A percentile compares a stretch with the other conserved stretches of the same genome.
Evolutionary conservation across 2,797 vertebrate species (phyloP).

Genomic region (Streptopelia turtur): DNA sequence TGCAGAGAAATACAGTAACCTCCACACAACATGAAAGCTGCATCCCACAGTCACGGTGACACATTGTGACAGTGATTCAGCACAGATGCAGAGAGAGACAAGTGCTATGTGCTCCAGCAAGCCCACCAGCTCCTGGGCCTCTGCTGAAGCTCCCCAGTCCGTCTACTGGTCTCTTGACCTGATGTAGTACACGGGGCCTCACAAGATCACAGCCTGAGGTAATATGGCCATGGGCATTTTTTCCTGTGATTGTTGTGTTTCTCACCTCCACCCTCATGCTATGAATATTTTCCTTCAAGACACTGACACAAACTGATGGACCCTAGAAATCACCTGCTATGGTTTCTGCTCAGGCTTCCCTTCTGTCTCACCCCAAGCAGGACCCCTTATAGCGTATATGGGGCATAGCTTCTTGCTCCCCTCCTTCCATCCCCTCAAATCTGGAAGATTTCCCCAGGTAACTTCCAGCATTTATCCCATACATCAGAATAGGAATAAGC

Average conservation of each 20-base stretch:
- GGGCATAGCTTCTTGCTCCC: not conserved
- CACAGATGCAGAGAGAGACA: not conserved
- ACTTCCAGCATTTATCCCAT: not conserved
- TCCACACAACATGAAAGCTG: not conserved
- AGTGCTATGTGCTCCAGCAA: not conserved
- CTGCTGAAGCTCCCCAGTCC: not conserved
- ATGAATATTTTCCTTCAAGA: not conserved
- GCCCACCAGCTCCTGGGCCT: not conserved
- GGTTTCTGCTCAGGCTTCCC: not conserved
- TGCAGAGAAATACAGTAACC: fast-evolving
- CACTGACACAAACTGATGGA: not conserved
- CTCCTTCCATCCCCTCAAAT: fast-evolving
- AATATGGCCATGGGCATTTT: not conserved
- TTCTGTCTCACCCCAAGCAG: not conserved
- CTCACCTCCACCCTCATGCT: not conserved
- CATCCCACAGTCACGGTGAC: not conserved
- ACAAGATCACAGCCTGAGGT: not conserved
- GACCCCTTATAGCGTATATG: not conserved
- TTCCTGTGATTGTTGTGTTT: not conserved
- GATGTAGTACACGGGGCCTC: fast-evolving
- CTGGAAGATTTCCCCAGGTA: not conserved
- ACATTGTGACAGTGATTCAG: not conserved
- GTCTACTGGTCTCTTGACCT: not conserved
- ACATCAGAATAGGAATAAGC: not conserved
- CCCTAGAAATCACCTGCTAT: not conserved